These are phyloP conservation scores for Carcharodon carcharias DNA, from an alignment of 2,797 vertebrate species.

Conservation along the genomic window DNA sequence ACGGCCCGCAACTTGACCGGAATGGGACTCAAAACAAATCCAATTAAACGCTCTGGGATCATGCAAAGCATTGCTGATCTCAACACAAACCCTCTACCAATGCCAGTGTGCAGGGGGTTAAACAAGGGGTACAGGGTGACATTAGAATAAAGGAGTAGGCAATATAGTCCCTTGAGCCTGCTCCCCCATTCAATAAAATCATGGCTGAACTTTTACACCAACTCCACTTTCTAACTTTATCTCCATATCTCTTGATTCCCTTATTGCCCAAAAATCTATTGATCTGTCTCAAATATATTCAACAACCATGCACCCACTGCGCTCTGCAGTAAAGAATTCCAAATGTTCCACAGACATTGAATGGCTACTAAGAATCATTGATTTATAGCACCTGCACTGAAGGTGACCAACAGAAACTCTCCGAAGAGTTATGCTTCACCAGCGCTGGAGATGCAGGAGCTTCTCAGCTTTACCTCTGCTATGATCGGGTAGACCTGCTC, in stretches of 20 bases:
- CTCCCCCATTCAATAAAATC: not conserved
- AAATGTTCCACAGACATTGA: not conserved
- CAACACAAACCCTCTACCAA: not conserved
- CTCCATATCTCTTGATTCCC: not conserved
- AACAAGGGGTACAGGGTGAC: not conserved
- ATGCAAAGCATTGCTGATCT: not conserved
- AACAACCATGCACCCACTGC: not conserved
- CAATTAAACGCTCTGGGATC: not conserved
- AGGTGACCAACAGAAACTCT: not conserved
- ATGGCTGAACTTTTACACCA: not conserved
- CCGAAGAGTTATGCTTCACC: not conserved
- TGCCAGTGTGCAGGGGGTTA: not conserved
- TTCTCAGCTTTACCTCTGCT: slow-evolving; percentile 70
- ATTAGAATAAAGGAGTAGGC: not conserved
- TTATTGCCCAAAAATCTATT: not conserved
- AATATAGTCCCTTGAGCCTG: not conserved
- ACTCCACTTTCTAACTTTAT: not conserved
- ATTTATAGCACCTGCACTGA: not conserved
- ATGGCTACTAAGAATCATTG: not conserved
- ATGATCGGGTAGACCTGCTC: slow-evolving; percentile 95
- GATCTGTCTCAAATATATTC: not conserved
- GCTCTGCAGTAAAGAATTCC: not conserved
- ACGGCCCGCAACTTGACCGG: not conserved
- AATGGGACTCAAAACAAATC: not conserved
- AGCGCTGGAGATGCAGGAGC: not conserved